These are phyloP conservation scores for Dendrolimus kikuchii DNA, from an alignment of 1,140 invertebrate species.

Conservation along the genomic window DNA sequence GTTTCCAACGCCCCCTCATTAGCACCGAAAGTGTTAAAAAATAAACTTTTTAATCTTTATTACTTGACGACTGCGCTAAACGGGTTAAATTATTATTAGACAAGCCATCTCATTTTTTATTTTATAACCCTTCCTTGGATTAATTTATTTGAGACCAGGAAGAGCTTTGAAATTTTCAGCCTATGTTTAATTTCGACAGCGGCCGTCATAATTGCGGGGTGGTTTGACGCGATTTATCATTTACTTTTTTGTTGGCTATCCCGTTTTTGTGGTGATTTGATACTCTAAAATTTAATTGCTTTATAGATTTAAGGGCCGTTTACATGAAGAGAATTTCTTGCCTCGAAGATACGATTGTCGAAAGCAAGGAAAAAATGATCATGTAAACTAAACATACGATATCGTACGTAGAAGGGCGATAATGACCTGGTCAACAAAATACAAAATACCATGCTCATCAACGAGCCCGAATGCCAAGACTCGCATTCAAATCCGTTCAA, in stretches of 20 bases:
- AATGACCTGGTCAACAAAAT: too few species aligned
- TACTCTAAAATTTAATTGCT: too few species aligned
- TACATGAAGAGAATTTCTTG: too few species aligned
- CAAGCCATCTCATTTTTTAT: constrained; percentile 57
- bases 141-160: constrained; percentile 54
- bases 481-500: too few species aligned
- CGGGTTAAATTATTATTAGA: constrained; percentile 67
- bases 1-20: constrained; percentile 70
- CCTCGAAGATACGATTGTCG: too few species aligned
- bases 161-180: constrained; percentile 42
- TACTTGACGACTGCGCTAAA: constrained; percentile 65
- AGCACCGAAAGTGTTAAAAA: constrained; percentile 70
- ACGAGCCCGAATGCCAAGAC: too few species aligned
- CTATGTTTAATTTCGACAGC: constrained; percentile 39
- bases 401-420: too few species aligned
- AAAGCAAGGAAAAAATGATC: too few species aligned
- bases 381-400: too few species aligned
- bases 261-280: too few species aligned
- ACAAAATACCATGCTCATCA: too few species aligned
- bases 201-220: constrained; percentile 17
- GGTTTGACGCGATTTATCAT: constrained; percentile 17
- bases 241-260: background rate
- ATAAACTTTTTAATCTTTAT: constrained; percentile 72
- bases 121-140: constrained; percentile 50
- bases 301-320: too few species aligned